A percentile compares a stretch with the other conserved stretches of the same genome.
phyloP scores from a whole-genome alignment of 2,888 invertebrate species.

The Drosophila trichaetosa region DNA sequence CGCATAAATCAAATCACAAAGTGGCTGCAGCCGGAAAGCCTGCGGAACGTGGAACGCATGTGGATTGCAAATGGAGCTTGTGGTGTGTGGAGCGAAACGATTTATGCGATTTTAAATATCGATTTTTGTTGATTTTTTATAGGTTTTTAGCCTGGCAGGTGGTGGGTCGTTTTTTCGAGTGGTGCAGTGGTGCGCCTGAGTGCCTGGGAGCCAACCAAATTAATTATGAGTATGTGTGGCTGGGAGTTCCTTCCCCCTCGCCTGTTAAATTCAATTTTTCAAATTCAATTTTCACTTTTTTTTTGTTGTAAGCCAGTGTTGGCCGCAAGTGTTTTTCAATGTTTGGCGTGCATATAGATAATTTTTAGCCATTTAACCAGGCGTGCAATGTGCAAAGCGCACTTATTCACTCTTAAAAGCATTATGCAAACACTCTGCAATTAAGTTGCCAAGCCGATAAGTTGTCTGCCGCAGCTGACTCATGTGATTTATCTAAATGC shows the following conservation, averaged over 20 bases:
- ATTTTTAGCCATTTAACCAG: slow-evolving; percentile 71
- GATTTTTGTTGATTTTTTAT: slow-evolving; percentile 84
- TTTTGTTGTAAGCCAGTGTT: slow-evolving; percentile 7
- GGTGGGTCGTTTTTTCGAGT: slow-evolving; percentile 29
- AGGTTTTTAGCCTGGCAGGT: slow-evolving; percentile 61
- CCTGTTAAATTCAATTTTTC: slow-evolving; percentile 12
- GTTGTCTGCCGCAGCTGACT: slow-evolving; percentile 13
- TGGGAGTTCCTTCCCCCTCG: background rate
- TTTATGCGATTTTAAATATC: slow-evolving; percentile 85
- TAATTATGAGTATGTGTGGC: slow-evolving; percentile 81
- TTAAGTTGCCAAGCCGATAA: slow-evolving; percentile 63
- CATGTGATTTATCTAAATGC: slow-evolving; percentile 67
- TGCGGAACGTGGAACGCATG: slow-evolving; percentile 46
- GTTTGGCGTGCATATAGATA: slow-evolving; percentile 71
- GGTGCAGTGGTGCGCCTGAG: slow-evolving; percentile 12
- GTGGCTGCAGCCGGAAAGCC: slow-evolving; percentile 50
- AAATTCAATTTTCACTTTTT: slow-evolving; percentile 72
- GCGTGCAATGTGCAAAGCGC: slow-evolving; percentile 48
- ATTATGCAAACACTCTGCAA: slow-evolving; percentile 78
- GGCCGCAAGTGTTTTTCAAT: slow-evolving; percentile 77
- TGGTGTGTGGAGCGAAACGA: slow-evolving; percentile 56
- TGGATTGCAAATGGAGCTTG: slow-evolving; percentile 52
- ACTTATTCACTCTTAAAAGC: slow-evolving; percentile 65
- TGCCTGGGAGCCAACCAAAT: slow-evolving; percentile 68
- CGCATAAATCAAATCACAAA: slow-evolving; percentile 75